Evolutionary conservation across 2,888 invertebrate genomes (phyloP), one percentile per base, ranked within the genome.

Genomic region (Imbricaverruca yamaguchii): DNA sequence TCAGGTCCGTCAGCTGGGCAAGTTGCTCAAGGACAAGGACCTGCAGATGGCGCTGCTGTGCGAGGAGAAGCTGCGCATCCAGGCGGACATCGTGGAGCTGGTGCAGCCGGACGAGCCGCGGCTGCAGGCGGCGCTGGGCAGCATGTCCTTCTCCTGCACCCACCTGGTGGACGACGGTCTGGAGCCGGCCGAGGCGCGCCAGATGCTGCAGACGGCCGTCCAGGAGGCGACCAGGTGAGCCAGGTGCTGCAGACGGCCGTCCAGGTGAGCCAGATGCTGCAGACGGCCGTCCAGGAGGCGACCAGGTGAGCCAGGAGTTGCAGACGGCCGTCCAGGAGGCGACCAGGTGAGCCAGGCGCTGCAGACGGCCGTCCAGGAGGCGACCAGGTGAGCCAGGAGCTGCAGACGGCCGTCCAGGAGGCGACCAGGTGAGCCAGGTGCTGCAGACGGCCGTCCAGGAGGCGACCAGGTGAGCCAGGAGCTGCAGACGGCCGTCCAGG

Each of bases 61-160:
- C 80, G 96, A 97, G 87, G 95, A 96, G 86, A 97, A 96, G 87
- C 94, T 95, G 90, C 91, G 92, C 80, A 87, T 96, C 81, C 85
- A 88, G 83, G 81, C 85, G 12, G 87, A 88, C 78, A 94, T 96
- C 85, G 89, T 95, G 87, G 92, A 92, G 85, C 89, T 94, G 85
- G 89, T 93, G 80, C 92, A 92, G 21, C 81, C 82, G 21, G 82
- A 83, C 11, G 61, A 80, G 10, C 81, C 80, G 25, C 53, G 77
- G 55, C 82, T 81, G 23, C 82, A 82, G 9, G 80, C 82, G n/a
- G 81, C 84, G 63, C 65, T 80, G 55, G 80, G 25, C 67, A 53
- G n/a, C 80, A 80, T 67, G 86, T 90, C 87, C 87, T 90, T 55
- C 92, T 93, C 0, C 84, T 93, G 95, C 87, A 90, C 93, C 85